These are phyloP conservation scores for Tricholauxania praeusta DNA, from an alignment of 2,888 invertebrate species.

Conservation along the genomic window DNA sequence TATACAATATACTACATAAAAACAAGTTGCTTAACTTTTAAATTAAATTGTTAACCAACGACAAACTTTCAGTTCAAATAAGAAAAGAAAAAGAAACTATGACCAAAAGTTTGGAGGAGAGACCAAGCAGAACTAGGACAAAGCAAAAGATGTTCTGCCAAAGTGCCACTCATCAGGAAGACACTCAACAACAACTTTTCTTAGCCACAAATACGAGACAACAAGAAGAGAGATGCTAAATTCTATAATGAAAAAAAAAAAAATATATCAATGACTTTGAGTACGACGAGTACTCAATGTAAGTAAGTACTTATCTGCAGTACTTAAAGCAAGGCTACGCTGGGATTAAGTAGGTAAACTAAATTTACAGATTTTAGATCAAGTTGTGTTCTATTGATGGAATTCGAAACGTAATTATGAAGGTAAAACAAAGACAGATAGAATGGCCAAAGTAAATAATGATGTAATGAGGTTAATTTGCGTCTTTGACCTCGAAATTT, in stretches of 20 bases:
- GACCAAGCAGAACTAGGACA: neutral
- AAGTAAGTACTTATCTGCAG: neutral
- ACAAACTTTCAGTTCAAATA: neutral
- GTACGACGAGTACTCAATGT: too few species aligned
- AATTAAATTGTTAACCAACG: conserved; percentile 14
- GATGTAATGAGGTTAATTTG: too few species aligned
- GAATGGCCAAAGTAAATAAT: too few species aligned
- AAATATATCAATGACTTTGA: conserved; percentile 1
- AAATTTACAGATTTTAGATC: conserved; percentile 10
- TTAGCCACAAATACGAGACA: conserved; percentile 1
- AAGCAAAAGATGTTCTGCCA: neutral
- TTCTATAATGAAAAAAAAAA: conserved; percentile 3
- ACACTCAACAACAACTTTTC: conserved; percentile 15
- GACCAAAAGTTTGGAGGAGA: neutral
- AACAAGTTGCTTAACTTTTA: conserved; percentile 2
- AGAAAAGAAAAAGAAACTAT: neutral
- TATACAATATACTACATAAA: neutral
- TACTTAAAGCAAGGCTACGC: conserved; percentile 7
- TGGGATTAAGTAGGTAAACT: neutral
- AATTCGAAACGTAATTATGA: neutral
- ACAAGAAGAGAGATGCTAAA: neutral
- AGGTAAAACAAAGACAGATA: too few species aligned
- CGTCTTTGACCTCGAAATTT: too few species aligned
- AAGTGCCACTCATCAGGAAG: conserved; percentile 12
- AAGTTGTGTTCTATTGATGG: neutral